Evolutionary conservation across 2,888 invertebrate species (phyloP).

Genomic region (Spicauda simplicius): DNA sequence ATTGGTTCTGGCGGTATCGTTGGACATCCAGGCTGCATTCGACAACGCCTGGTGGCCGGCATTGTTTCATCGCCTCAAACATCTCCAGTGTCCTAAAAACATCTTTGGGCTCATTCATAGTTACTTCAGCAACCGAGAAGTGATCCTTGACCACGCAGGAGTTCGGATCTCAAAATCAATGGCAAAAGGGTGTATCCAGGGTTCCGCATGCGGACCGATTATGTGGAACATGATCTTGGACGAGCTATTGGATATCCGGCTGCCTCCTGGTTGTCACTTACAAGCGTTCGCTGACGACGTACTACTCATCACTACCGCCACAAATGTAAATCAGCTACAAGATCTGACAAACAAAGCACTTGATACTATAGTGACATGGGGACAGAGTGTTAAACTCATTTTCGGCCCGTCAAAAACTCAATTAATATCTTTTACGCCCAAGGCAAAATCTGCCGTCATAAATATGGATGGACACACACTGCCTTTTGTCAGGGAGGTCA

Average conservation of each 20-base stretch:
- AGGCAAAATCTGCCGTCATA: too few species aligned
- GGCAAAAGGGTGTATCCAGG: neutral
- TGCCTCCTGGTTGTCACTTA: neutral
- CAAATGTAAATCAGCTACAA: too few species aligned
- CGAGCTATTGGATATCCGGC: neutral
- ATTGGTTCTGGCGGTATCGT: conserved; percentile 30
- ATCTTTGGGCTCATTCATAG: neutral
- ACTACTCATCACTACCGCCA: too few species aligned
- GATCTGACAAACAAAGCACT: too few species aligned
- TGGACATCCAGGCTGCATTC: too few species aligned
- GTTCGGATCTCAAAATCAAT: neutral
- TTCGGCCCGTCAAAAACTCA: too few species aligned
- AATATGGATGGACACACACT: too few species aligned
- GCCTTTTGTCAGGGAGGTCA: too few species aligned
- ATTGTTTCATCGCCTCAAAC: too few species aligned
- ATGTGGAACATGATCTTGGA: neutral
- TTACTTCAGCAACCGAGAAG: neutral
- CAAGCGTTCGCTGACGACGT: neutral
- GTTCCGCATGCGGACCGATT: neutral
- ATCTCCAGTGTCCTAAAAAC: neutral
- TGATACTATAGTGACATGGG: too few species aligned
- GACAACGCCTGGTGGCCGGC: conserved; percentile 22
- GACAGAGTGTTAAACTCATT: too few species aligned
- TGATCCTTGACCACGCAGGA: neutral
- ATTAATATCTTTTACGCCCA: too few species aligned